A percentile compares a stretch with the other conserved stretches of the same genome.
phyloP scores from a whole-genome alignment of 2,113 vertebrate genomes.

The Myotis brandtii region DNA sequence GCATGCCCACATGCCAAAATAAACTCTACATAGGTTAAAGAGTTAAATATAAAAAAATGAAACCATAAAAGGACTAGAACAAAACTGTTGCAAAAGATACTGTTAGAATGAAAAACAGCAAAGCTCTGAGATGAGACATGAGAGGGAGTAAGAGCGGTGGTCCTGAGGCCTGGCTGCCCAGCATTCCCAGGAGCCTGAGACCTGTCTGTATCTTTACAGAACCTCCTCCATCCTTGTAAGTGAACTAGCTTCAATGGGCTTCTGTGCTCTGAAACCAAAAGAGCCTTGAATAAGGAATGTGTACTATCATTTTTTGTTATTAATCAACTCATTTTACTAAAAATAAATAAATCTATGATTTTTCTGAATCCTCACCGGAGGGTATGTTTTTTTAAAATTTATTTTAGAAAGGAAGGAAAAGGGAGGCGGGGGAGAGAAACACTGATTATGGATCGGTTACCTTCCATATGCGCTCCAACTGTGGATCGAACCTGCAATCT shows the following conservation, averaged over 20 bases:
- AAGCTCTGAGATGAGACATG: not conserved
- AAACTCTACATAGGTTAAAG: constrained; percentile 13
- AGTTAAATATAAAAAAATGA: constrained; percentile 61
- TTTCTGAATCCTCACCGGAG: not conserved
- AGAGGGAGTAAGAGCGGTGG: not conserved
- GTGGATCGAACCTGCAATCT: not conserved
- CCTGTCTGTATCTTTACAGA: not conserved
- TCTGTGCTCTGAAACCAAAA: constrained; percentile 1
- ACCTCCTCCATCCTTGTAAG: not conserved
- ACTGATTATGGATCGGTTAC: not conserved
- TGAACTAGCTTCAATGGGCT: not conserved
- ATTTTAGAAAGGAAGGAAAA: not conserved
- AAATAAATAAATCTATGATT: not conserved
- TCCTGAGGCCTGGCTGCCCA: not conserved
- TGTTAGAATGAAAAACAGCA: constrained; percentile 27
- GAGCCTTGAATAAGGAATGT: not conserved
- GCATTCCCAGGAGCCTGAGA: not conserved
- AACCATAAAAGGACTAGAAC: constrained; percentile 36
- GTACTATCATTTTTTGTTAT: not conserved
- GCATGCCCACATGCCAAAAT: constrained; percentile 31
- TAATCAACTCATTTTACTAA: not conserved
- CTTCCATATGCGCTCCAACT: not conserved
- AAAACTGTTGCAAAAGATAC: constrained; percentile 41
- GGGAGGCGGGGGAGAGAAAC: not conserved
- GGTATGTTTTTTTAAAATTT: not conserved